phyloP scores from a whole-genome alignment of 2,888 invertebrate genomes.

The Nycteola revayana region DNA sequence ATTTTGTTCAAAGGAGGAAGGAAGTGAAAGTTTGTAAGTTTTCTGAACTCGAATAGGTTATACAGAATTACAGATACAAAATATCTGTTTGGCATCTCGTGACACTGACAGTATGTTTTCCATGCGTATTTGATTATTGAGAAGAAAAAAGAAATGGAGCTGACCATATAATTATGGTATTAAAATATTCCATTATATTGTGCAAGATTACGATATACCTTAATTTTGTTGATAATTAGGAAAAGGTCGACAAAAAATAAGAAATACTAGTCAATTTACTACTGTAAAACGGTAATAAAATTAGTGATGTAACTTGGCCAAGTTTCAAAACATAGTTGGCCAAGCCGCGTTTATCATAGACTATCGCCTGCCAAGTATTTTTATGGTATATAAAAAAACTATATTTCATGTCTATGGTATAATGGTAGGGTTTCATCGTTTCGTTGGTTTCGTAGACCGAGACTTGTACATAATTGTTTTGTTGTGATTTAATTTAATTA shows the following conservation, averaged over 20 bases:
- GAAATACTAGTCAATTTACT: too few species aligned
- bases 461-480: constrained; percentile 67
- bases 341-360: constrained; percentile 1
- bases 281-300: too few species aligned
- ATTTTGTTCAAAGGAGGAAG: constrained; percentile 22
- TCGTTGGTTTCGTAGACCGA: constrained; percentile 70
- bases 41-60: neutral
- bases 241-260: too few species aligned
- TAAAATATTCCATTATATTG: too few species aligned
- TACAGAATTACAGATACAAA: neutral
- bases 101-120: constrained; percentile 12
- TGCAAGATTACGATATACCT: too few species aligned
- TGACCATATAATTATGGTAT: too few species aligned
- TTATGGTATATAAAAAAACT: constrained; percentile 38
- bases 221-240: too few species aligned
- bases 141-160: too few species aligned
- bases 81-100: constrained; percentile 16
- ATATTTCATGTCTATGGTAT: constrained; percentile 40
- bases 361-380: constrained; percentile 13
- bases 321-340: too few species aligned
- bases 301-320: neutral
- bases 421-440: constrained; percentile 66
- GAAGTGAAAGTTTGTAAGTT: constrained; percentile 37
- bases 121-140: too few species aligned
- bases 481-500: constrained; percentile 63